Base-by-base conservation (phyloP, 2,797 vertebrate genomes). In the Molossus molossus region DNA sequence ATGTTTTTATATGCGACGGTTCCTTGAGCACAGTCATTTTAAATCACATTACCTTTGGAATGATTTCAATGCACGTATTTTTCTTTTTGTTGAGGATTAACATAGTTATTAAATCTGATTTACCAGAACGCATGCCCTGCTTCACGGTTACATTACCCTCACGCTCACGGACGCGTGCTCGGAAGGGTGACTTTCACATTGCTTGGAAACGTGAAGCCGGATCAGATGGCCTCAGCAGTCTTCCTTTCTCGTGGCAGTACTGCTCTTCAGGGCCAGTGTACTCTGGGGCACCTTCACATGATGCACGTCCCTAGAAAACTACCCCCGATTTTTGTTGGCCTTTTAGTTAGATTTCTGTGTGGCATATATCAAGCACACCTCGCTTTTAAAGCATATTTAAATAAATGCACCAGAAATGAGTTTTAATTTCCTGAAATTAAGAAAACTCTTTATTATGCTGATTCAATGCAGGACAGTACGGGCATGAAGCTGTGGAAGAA, bases 401-500 rank as follows among this genome's bases (percentile, higher is more conserved):
- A 69, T 73, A 62, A 97, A 97, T 79, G 1, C 84, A 94, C 76
- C 14, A 2, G 0, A 80, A 93, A 57, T 4, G 64, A 65, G 70
- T 95, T 93, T 96, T 83, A 83, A 75, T 82, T 90, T 0, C 93
- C 81, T 48, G n/a, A 81, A 27, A 60, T 94, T 40, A 67, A 20
- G 8, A 67, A 29, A 2, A 79, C 84, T 70, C 77, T 4, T 65
- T 40, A 2, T 79, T 18, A 0, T 90, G 97, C 94, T 96, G 48
- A 0, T 97, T 95, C 57, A 29, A 13, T 97, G 13, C 96, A 99
- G 99, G 99, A 99, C 96, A 99, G 99, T 62, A 99, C 99, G 25
- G 99, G 99, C 67, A 99, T 99, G 99, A 99, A 99, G 98, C 98
- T 99, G 79, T 99, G 99, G 99, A 99, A 99, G 97, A 99, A 99